Base-by-base conservation (phyloP, 2,113 vertebrate species). In the Epinephelus moara region DNA sequence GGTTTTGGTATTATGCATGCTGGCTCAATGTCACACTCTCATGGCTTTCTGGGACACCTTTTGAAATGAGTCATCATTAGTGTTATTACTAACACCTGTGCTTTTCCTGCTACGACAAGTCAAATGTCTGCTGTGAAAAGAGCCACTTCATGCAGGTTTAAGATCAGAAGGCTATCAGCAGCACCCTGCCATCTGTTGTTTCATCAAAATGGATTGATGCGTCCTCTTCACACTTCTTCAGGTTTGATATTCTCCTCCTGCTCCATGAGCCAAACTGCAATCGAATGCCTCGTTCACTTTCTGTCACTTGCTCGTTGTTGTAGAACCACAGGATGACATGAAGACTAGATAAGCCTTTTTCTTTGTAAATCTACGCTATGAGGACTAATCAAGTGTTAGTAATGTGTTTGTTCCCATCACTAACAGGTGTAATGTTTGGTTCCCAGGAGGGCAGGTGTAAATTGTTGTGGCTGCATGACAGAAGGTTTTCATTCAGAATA, bases 301-400 rank as follows among this genome's bases (percentile, higher is more conserved):
- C 33, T 33, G 17, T 52, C 50, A 45, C 59, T 45, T 3, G 18
- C 56, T 77, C 7, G 4, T 25, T 61, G 45, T 63, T 33, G 25
- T 55, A 23, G 19, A 1, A 57, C 66, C 49, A 6, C 52, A 71
- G 27, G 27, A 50, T 68, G 33, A 27, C 64, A 37, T 2, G 5
- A 19, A 8, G 42, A 12, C 42, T 45, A 12, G 8, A 68, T 2
- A 61, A 70, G 30, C 27, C 37, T 40, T 78, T 73, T 80, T 83
- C 70, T 80, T 83, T 80, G 25, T 56, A 45, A 3, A 45, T 45
- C 9, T 2, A 12, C 0, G 42, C 42, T 45, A 86, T 1, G 19
- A 56, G 60, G 56, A 61, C 18, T 11, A 57, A 78, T 83, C 30
- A 33, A 18, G 53, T 9, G 79, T 77, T 77, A 79, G 82, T 80